Evolutionary conservation across 2,888 invertebrate species (phyloP).

Genomic region (Mimachlamys varia): DNA sequence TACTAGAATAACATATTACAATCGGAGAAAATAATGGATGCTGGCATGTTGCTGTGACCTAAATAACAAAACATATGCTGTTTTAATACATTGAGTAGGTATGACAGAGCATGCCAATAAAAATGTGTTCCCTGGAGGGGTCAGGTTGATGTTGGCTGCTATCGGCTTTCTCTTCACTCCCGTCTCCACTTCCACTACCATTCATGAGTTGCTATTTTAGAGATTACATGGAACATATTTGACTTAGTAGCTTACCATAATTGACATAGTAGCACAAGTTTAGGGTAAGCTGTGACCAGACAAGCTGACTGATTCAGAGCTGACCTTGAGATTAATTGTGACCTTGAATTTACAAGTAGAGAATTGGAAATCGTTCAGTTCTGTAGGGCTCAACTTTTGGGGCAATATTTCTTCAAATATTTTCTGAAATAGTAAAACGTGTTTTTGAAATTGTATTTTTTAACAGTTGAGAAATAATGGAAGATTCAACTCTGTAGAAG

Average conservation of each 20-base stretch:
- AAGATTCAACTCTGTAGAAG: too few species aligned
- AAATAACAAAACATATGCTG: constrained; percentile 19
- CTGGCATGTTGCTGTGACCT: not conserved
- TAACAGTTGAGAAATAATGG: too few species aligned
- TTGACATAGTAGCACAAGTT: too few species aligned
- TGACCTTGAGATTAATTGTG: too few species aligned
- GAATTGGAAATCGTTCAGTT: too few species aligned
- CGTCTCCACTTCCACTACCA: not conserved
- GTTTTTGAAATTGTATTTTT: too few species aligned
- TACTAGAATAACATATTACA: not conserved
- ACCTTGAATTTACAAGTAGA: too few species aligned
- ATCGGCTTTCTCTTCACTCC: not conserved
- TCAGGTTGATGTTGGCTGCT: not conserved
- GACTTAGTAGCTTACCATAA: not conserved
- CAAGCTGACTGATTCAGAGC: too few species aligned
- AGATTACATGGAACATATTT: not conserved
- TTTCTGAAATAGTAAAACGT: too few species aligned
- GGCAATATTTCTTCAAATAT: too few species aligned
- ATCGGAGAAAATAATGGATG: not conserved
- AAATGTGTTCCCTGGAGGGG: constrained; percentile 1
- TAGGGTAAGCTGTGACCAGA: too few species aligned
- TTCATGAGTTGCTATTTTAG: not conserved
- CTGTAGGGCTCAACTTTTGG: too few species aligned
- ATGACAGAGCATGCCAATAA: constrained; percentile 18
- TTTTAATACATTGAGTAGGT: not conserved